Conservation (phyloP, 2,797 vertebrate genomes). For the Xyrichtys novacula region DNA sequence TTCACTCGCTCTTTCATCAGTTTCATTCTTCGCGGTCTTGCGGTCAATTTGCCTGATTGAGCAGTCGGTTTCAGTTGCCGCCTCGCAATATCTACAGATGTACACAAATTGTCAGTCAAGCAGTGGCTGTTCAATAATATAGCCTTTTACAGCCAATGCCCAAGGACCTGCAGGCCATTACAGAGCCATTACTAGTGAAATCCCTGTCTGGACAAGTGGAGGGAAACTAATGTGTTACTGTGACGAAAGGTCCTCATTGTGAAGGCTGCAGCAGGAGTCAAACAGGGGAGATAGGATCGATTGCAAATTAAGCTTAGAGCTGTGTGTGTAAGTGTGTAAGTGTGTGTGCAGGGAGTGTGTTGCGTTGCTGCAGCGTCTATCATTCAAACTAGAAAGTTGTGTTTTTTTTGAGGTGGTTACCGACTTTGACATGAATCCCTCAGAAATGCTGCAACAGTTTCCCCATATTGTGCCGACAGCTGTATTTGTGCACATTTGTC, state of each 20-base stretch:
- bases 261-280: constrained; percentile 38
- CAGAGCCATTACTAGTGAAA: constrained; percentile 73
- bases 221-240: constrained; percentile 72
- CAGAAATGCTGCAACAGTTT: constrained; percentile 5
- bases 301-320: constrained; percentile 57
- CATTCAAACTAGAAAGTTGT: constrained; percentile 25
- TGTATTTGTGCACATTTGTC: constrained; percentile 28
- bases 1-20: constrained; percentile 55
- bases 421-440: not conserved
- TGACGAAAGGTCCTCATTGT: constrained; percentile 65
- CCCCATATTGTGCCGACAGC: constrained; percentile 7
- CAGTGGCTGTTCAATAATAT: constrained; percentile 66
- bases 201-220: constrained; percentile 71
- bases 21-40: constrained; percentile 37
- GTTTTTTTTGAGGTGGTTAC: not conserved
- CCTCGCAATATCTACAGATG: constrained; percentile 60
- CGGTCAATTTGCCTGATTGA: constrained; percentile 61
- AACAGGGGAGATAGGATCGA: constrained; percentile 51
- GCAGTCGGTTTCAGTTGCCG: constrained; percentile 45
- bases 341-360: not conserved
- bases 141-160: constrained; percentile 61
- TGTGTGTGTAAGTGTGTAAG: constrained; percentile 15
- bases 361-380: constrained; percentile 16
- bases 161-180: constrained; percentile 72
- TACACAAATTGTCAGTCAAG: constrained; percentile 71